Evolutionary conservation across 1,140 invertebrate species (phyloP), one percentile per base, ranked within the genome.

Genomic region (Copidosoma floridanum): DNA sequence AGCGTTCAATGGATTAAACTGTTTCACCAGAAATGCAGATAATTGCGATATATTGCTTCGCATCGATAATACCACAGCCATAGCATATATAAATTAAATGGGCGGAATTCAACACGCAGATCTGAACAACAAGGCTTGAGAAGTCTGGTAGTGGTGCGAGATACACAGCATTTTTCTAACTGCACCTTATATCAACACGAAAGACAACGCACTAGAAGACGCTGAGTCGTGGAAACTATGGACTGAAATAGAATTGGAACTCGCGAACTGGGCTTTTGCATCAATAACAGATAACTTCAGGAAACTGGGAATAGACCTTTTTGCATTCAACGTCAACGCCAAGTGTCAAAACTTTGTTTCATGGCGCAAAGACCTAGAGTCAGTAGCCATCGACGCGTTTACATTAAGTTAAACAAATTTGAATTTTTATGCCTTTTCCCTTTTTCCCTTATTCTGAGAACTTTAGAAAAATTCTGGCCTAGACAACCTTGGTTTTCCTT

Each of bases 21-120:
- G 60, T 37, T 67, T 65, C 47, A 48, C 24, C 8, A 27, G 44
- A 8, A 6, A 59, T 38, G 10, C 14, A 12, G n/a, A 18, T 4
- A 56, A 65, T 27, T 69, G 65, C 32, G 60, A 68, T n/a, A 70
- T 74, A 32, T 44, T 73, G 12, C 53, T 70, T 2, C 41, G 70
- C 41, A 58, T 72, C n/a, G 69, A 74, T 48, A 72, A 74, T 38
- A 70, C 68, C 1, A 73, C 71, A 20, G 67, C 66, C 0, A 64
- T 72, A 0, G 44, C 65, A 3, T 71, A 65, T 32, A 61, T 71
- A n/a, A 71, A 71, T 41, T 60, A 65, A 48, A 70, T 71, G 69
- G 67, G 67, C 0, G 50, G 54, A n/a, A 55, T 69, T 18, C 63
- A 64, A 51, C 65, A 57, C 50, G 40, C 50, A 24, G 54, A 66